A percentile compares a stretch with the other conserved stretches of the same genome.
Conservation (phyloP, 2,113 vertebrate species). For the Albula goreensis region DNA sequence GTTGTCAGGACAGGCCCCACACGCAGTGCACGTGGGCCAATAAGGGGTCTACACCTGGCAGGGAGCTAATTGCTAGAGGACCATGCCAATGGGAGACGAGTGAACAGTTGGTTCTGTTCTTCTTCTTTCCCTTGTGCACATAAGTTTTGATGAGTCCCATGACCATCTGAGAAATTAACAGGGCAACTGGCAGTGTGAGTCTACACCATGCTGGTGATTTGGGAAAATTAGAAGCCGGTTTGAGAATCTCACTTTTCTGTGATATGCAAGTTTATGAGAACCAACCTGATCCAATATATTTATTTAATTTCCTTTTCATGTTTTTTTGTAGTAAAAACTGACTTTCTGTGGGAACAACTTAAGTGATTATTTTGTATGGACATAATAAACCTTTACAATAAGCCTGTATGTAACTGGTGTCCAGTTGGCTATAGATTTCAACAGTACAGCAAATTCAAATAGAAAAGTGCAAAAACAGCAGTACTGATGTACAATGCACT, state of each 20-base stretch:
- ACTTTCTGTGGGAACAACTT: not conserved
- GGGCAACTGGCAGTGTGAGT: not conserved
- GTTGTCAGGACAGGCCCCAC: slow-evolving; percentile 19
- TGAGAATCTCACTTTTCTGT: not conserved
- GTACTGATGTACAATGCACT: not conserved
- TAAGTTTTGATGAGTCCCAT: not conserved
- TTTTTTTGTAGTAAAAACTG: not conserved
- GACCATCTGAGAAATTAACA: not conserved
- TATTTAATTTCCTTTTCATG: not conserved
- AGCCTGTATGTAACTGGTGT: not conserved
- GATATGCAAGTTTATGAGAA: not conserved
- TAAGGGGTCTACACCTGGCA: slow-evolving; percentile 29
- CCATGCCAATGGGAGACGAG: not conserved
- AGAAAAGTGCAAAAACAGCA: not conserved
- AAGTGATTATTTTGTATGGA: not conserved
- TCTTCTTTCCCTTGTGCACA: not conserved
- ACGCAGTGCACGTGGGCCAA: slow-evolving; percentile 9
- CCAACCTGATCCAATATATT: not conserved
- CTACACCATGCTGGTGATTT: not conserved
- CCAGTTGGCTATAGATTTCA: not conserved
- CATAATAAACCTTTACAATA: not conserved
- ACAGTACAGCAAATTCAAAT: not conserved
- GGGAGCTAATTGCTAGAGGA: slow-evolving; percentile 17
- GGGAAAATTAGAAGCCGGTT: not conserved
- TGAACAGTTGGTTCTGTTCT: not conserved